Conservation (phyloP, 2,797 vertebrate species). For the Cichlasoma orientale region DNA sequence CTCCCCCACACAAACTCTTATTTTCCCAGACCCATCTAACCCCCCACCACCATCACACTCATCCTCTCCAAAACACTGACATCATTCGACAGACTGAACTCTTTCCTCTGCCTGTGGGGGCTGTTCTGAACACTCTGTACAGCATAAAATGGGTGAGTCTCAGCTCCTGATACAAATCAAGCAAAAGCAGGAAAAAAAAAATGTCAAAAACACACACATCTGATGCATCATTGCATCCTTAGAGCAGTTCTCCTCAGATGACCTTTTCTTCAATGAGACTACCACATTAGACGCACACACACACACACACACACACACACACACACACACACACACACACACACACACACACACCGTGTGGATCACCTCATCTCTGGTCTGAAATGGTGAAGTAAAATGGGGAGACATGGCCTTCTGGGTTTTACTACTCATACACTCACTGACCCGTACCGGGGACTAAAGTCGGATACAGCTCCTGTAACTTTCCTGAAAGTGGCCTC, state of each 20-base stretch:
- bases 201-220: slow-evolving; percentile 66
- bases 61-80: slow-evolving; percentile 78
- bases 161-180: slow-evolving; percentile 62
- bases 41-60: slow-evolving; percentile 53
- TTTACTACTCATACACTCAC: slow-evolving; percentile 66
- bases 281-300: slow-evolving; percentile 22
- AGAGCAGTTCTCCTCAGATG: slow-evolving; percentile 61
- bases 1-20: slow-evolving; percentile 61
- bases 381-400: slow-evolving; percentile 50
- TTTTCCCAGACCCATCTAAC: slow-evolving; percentile 60
- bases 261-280: slow-evolving; percentile 53
- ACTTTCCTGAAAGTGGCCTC: slow-evolving; percentile 40
- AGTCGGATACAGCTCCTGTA: slow-evolving; percentile 65
- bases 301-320: background rate
- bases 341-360: slow-evolving; percentile 19
- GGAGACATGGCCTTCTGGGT: slow-evolving; percentile 66
- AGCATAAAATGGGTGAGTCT: slow-evolving; percentile 57
- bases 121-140: slow-evolving; percentile 58
- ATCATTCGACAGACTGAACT: slow-evolving; percentile 72
- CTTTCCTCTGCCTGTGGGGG: slow-evolving; percentile 69
- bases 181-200: slow-evolving; percentile 58
- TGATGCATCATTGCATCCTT: slow-evolving; percentile 65
- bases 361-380: slow-evolving; percentile 68
- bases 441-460: slow-evolving; percentile 68
- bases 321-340: background rate